These are phyloP conservation scores for Hecatera dysodea DNA, from an alignment of 2,888 invertebrate genomes.

Conservation along the genomic window DNA sequence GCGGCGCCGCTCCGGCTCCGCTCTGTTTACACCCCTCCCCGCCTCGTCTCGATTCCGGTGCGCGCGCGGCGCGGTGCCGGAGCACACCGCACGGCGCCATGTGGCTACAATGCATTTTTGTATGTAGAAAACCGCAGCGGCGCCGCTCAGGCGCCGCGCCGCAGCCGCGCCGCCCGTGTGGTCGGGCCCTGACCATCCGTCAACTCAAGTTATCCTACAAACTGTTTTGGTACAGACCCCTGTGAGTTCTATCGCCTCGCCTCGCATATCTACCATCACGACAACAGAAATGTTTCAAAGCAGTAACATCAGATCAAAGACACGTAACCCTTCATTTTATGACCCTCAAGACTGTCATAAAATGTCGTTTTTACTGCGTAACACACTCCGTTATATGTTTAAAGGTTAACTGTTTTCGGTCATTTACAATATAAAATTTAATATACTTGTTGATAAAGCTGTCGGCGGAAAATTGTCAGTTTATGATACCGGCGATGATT, in stretches of 20 bases:
- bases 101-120: too few species aligned
- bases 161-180: too few species aligned
- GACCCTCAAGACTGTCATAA: slow-evolving; percentile 78
- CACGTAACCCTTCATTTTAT: slow-evolving; percentile 69
- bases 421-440: slow-evolving; percentile 75
- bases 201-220: too few species aligned
- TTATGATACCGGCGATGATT: slow-evolving; percentile 44
- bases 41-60: too few species aligned
- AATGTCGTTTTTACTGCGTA: slow-evolving; percentile 77
- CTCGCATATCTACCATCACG: background rate
- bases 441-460: slow-evolving; percentile 75
- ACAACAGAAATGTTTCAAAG: background rate
- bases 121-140: too few species aligned
- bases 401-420: slow-evolving; percentile 70
- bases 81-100: too few species aligned
- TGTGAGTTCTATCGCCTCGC: background rate
- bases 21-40: too few species aligned
- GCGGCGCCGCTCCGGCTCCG: too few species aligned
- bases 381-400: slow-evolving; percentile 72
- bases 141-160: too few species aligned
- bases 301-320: slow-evolving; percentile 65
- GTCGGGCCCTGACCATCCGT: too few species aligned
- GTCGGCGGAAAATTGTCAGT: slow-evolving; percentile 45
- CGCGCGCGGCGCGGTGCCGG: too few species aligned
- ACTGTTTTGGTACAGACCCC: too few species aligned